A percentile compares a stretch with the other conserved stretches of the same genome.
These are phyloP conservation scores for Drosophila orena DNA, from an alignment of 1,140 invertebrate genomes.

Conservation along the genomic window DNA sequence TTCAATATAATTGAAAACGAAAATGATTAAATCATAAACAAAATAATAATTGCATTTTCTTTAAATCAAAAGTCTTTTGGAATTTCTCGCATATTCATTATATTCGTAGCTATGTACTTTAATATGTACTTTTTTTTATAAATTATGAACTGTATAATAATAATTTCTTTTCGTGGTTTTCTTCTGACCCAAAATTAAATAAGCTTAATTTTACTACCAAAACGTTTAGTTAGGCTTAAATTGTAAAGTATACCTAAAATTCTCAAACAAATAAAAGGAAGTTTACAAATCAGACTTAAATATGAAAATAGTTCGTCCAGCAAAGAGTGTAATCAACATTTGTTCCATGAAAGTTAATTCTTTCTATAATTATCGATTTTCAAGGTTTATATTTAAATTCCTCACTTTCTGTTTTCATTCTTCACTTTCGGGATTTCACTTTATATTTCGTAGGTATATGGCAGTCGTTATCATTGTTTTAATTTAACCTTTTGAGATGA, in stretches of 20 bases:
- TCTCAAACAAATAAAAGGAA: constrained; percentile 26
- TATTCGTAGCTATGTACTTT: constrained; percentile 62
- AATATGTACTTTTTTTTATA: constrained; percentile 27
- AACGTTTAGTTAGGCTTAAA: constrained; percentile 12
- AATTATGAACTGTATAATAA: constrained; percentile 38
- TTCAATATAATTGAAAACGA: constrained; percentile 36
- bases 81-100: constrained; percentile 75
- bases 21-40: constrained; percentile 47
- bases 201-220: constrained; percentile 14
- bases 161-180: constrained; percentile 20
- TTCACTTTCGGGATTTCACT: constrained; percentile 23
- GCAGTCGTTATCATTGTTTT: constrained; percentile 72
- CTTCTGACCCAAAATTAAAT: constrained; percentile 28
- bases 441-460: constrained; percentile 64
- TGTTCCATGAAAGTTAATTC: background rate
- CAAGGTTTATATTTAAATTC: constrained; percentile 6
- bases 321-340: constrained; percentile 15
- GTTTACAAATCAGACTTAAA: constrained; percentile 59
- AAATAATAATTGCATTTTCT: constrained; percentile 45
- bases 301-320: constrained; percentile 15
- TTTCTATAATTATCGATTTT: constrained; percentile 10
- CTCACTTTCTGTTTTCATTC: constrained; percentile 6
- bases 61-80: constrained; percentile 70
- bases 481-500: constrained; percentile 63
- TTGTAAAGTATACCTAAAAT: constrained; percentile 25